Conservation (phyloP, 2,797 vertebrate genomes). For the Apogon hyalosoma region DNA sequence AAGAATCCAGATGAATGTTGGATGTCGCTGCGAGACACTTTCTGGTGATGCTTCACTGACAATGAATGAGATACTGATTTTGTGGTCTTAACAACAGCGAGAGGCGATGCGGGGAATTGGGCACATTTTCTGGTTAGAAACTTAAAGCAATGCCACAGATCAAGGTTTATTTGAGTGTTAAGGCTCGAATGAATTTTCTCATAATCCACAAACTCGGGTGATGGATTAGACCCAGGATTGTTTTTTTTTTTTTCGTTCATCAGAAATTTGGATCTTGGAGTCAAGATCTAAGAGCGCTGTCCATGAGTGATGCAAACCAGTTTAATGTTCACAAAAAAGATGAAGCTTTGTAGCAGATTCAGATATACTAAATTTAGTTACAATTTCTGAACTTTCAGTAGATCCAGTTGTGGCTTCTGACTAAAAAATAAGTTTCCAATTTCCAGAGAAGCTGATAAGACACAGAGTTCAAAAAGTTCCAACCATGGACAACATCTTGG, state of each 20-base stretch:
- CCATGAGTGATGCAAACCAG: background rate
- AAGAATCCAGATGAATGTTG: conserved; percentile 53
- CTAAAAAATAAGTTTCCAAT: conserved; percentile 39
- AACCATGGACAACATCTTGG: conserved; percentile 31
- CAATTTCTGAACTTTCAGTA: background rate
- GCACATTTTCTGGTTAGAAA: conserved; percentile 27
- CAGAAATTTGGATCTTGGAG: conserved; percentile 1
- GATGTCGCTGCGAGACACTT: conserved; percentile 45
- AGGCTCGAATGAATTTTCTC: conserved; percentile 22
- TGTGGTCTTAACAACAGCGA: conserved; percentile 45
- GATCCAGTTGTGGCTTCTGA: conserved; percentile 18
- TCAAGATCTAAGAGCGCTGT: background rate
- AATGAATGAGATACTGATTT: conserved; percentile 50
- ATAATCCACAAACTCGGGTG: conserved; percentile 16
- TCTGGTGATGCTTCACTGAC: conserved; percentile 53
- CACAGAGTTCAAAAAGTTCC: conserved; percentile 14
- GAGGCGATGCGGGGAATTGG: background rate
- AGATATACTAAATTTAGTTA: conserved; percentile 4
- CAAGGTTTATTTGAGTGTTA: conserved; percentile 31
- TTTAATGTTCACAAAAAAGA: too few relatives aligned
- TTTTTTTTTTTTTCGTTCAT: too few relatives aligned
- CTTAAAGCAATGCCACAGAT: conserved; percentile 11
- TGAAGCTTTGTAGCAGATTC: background rate
- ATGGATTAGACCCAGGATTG: conserved; percentile 18
- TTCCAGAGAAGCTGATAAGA: conserved; percentile 20